A percentile compares a stretch with the other conserved stretches of the same genome.
Conservation (phyloP, 2,888 invertebrate genomes). For the Microdon myrmicae region DNA sequence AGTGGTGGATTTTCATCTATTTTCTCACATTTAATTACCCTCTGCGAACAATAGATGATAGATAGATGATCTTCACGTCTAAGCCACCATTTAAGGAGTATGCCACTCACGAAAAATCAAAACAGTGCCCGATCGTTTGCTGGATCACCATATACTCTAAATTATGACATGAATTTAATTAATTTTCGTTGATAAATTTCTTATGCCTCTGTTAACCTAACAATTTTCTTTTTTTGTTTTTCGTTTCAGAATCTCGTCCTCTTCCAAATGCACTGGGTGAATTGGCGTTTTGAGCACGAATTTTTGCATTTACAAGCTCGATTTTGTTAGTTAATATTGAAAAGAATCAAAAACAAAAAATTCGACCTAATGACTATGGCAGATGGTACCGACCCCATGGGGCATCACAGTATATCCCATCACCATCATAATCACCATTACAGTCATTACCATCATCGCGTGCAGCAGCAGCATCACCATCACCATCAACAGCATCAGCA, state of each 20-base stretch:
- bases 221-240: not conserved
- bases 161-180: no score
- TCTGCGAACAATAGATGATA: no score
- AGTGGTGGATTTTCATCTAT: no score
- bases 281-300: not conserved
- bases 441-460: constrained; percentile 41
- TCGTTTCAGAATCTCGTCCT: constrained; percentile 31
- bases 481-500: constrained; percentile 53
- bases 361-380: constrained; percentile 78
- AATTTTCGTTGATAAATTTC: no score
- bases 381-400: constrained; percentile 74
- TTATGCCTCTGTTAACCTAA: constrained; percentile 8
- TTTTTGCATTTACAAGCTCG: constrained; percentile 1
- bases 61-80: no score
- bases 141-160: no score
- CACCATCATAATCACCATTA: constrained; percentile 62
- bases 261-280: constrained; percentile 22
- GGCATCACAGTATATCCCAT: constrained; percentile 67
- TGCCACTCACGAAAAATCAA: no score
- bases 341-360: constrained; percentile 52
- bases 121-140: no score
- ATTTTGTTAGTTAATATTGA: constrained; percentile 37
- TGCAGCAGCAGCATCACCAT: constrained; percentile 56
- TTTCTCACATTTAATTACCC: no score
- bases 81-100: no score